These are phyloP conservation scores for Nipponacmea schrenckii DNA, from an alignment of 2,888 invertebrate genomes.

Conservation along the genomic window DNA sequence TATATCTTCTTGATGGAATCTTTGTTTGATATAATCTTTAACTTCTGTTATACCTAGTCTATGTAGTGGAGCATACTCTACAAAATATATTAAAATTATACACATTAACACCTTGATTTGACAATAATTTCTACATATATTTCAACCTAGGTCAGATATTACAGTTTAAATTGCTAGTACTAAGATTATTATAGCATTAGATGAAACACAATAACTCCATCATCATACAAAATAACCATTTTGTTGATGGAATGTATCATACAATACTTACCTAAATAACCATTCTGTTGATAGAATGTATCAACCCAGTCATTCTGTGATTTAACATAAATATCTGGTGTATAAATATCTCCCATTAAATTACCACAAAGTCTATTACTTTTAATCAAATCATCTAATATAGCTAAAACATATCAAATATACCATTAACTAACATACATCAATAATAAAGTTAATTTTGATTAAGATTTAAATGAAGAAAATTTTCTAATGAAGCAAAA, in stretches of 20 bases:
- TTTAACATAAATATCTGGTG: conserved; percentile 75
- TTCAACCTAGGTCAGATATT: no score
- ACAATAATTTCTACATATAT: no score
- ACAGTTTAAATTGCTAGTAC: no score
- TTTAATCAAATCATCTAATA: conserved; percentile 73
- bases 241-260: no score
- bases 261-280: conserved; percentile 83
- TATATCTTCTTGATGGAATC: conserved; percentile 78
- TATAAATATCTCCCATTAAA: conserved; percentile 74
- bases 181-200: no score
- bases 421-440: background rate
- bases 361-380: conserved; percentile 73
- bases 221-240: no score
- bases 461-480: no score
- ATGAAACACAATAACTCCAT: no score
- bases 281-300: conserved; percentile 91
- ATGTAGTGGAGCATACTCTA: conserved; percentile 88
- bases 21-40: conserved; percentile 83
- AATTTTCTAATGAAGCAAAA: no score
- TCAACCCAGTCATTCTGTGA: conserved; percentile 86
- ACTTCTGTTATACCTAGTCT: conserved; percentile 92
- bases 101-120: background rate
- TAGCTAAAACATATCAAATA: conserved; percentile 66
- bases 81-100: conserved; percentile 31
- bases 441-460: no score